Evolutionary conservation across 2,888 invertebrate species (phyloP).

Genomic region (Cyclophora albipunctata): DNA sequence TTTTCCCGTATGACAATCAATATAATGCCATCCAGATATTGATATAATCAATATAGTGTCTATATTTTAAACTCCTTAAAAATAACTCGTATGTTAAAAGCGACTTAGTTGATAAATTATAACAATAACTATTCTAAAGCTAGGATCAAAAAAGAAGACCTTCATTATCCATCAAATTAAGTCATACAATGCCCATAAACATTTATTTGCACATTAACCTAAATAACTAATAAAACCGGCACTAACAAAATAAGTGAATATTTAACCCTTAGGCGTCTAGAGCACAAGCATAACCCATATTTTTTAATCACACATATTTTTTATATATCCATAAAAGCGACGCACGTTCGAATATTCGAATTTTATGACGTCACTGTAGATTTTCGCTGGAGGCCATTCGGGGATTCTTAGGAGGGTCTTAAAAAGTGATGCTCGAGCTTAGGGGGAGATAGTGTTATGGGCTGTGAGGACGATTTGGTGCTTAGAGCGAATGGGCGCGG

Average conservation of each 20-base stretch:
- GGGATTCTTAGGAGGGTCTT: conserved; percentile 35
- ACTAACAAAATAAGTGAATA: background rate
- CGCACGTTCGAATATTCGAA: conserved; percentile 22
- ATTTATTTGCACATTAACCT: background rate
- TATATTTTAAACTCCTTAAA: too few relatives aligned
- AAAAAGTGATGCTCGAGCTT: conserved; percentile 32
- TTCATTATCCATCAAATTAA: background rate
- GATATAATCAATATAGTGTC: too few relatives aligned
- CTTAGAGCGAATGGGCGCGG: too few relatives aligned
- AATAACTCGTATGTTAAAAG: too few relatives aligned
- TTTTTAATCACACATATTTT: conserved; percentile 20
- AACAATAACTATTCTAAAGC: too few relatives aligned
- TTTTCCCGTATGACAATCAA: too few relatives aligned
- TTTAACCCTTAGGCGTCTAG: conserved; percentile 4
- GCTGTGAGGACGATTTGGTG: background rate
- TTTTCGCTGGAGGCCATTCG: conserved; percentile 42
- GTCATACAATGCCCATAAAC: conserved; percentile 4
- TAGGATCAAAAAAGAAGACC: too few relatives aligned
- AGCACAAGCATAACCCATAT: conserved; percentile 9
- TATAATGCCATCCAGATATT: too few relatives aligned
- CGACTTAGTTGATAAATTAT: too few relatives aligned
- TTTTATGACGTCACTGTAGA: conserved; percentile 35
- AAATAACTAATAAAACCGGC: too few relatives aligned
- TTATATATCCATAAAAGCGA: conserved; percentile 9
- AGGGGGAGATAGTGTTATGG: conserved; percentile 16